Conservation (phyloP, 2,113 vertebrate species). For the Microtus montanus region DNA sequence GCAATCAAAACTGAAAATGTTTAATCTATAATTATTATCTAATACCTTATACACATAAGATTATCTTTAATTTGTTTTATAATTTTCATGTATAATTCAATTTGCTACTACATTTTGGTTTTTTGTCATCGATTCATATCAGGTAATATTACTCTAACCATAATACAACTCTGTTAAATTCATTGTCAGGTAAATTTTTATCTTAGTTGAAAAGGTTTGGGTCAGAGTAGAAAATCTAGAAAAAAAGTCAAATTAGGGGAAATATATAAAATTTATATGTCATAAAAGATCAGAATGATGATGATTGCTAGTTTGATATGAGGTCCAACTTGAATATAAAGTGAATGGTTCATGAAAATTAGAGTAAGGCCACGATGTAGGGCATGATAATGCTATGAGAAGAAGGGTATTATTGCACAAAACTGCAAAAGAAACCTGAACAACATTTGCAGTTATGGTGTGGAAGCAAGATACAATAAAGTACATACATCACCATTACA, state of each 20-base stretch:
- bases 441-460: neutral
- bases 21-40: neutral
- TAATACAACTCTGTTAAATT: neutral
- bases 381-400: neutral
- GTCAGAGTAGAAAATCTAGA: neutral
- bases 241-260: neutral
- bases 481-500: neutral
- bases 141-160: neutral
- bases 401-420: neutral
- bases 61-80: neutral
- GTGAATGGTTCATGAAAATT: neutral
- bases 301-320: neutral
- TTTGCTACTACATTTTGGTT: neutral
- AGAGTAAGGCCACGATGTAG: neutral
- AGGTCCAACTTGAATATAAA: neutral
- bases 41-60: neutral
- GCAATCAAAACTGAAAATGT: neutral
- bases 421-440: neutral
- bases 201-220: neutral
- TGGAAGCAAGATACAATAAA: neutral
- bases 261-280: neutral
- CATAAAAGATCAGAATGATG: neutral
- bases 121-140: neutral
- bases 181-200: neutral
- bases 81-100: neutral